Evolutionary conservation across 2,888 invertebrate genomes (phyloP).

Genomic region (Tipula confusa): DNA sequence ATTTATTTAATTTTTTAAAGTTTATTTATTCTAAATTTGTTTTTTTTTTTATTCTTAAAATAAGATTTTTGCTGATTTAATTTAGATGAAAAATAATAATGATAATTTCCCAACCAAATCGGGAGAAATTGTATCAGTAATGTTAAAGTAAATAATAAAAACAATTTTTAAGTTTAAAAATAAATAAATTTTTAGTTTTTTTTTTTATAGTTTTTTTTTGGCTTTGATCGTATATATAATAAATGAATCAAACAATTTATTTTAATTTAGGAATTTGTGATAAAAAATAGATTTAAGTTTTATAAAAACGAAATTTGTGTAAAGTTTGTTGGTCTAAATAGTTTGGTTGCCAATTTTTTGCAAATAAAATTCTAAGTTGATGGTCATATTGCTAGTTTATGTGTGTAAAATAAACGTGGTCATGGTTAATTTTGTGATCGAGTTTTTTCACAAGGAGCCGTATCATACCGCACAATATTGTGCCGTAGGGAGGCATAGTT

Average conservation of each 20-base stretch:
- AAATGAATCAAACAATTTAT: conserved; percentile 6
- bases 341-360: neutral
- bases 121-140: neutral
- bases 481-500: neutral
- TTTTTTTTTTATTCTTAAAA: conserved; percentile 21
- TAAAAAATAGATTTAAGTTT: neutral
- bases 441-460: neutral
- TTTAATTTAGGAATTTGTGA: conserved; percentile 20
- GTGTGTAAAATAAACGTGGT: neutral
- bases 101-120: neutral
- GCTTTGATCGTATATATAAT: neutral
- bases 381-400: neutral
- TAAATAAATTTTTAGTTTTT: conserved; percentile 4
- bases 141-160: neutral
- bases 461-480: neutral
- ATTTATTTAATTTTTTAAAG: neutral
- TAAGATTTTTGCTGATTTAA: neutral
- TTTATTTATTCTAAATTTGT: conserved; percentile 13
- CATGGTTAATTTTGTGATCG: neutral
- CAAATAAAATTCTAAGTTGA: neutral
- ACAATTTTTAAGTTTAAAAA: neutral
- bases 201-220: neutral
- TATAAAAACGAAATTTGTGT: neutral
- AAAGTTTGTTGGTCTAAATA: conserved; percentile 17
- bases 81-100: neutral